Evolutionary conservation across 2,888 invertebrate genomes (phyloP), one percentile per base, ranked within the genome.

Genomic region (Lepidonotus clava): DNA sequence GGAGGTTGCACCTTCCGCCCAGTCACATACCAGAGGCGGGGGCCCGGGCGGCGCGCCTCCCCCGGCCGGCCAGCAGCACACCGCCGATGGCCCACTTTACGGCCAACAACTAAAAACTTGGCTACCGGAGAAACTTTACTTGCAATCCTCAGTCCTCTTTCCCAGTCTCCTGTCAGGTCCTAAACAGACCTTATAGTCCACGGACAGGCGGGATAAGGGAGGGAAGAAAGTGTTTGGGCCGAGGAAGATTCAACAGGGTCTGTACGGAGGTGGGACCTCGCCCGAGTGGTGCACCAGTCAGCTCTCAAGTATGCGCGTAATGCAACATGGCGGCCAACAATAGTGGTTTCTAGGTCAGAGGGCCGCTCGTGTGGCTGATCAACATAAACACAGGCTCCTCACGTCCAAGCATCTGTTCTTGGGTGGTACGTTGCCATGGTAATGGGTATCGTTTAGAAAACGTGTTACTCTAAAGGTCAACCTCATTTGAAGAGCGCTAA

Each of bases 281-380:
- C 46, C 83, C 51, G 34, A 24, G 21, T n/a, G n/a, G 11, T 18
- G 4, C 83, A 83, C 76, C 76, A 76, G 38, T 76, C 76, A 76
- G 76, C 76, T n/a, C 76, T n/a, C 76, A 91, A 88, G 86, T 90
- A 91, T 91, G 90, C 89, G 90, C 91, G 89, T 89, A 89, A 91
- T 92, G 91, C 92, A 92, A 92, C 87, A 92, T 92, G 91, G 92
- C 91, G 87, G 91, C 88, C n/a, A 38, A 51, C 34, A 40, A 38
- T 32, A 40, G 38, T 36, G 40, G 76, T 76, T 76, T 76, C 34
- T 76, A 76, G 76, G 76, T 76, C 76, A 76, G 24, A 76, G 76
- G 40, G 76, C 76, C 76, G 76, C 76, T 83, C 51, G 46, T 46
- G 46, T 83, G 46, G 38, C 76, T 21, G 34, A 21, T 36, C 61